Evolutionary conservation across 2,797 vertebrate species (phyloP), one percentile per base, ranked within the genome.

Genomic region (Iguana delicatissima): DNA sequence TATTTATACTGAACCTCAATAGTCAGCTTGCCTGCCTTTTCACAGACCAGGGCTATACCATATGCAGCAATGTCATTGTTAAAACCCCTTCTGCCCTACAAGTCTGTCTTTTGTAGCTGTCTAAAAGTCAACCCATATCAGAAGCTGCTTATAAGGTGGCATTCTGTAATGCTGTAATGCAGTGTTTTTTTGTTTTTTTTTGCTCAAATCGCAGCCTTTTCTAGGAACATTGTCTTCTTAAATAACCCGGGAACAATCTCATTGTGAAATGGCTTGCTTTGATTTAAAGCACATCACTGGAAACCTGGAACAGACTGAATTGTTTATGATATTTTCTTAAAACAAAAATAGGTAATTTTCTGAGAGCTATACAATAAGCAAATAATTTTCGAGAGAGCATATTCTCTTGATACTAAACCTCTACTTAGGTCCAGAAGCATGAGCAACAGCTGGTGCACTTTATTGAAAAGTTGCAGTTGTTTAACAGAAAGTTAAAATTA

Each of bases 311-410:
- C 35, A 85, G n/a, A 80, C 77, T 52, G 89, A 84, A 42, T 18
- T 83, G 16, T 81, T 2, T 14, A 1, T 80, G 67, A 83, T 26
- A 26, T 87, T 20, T 90, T 22, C 80, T 84, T 80, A 59, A 93
- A 95, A 84, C 57, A 80, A 91, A 67, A 93, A 57, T 84, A 16
- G 1, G 86, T 0, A 0, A 59, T 46, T 38, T 82, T 6, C 20
- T 94, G 57, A 42, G 77, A 50, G 90, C 91, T 72, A 57, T 62
- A 80, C 22, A 62, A 88, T 38, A 94, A 90, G 84, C 2, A 87
- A 0, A 87, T 91, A 83, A 89, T 81, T 80, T 57, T 85, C 69
- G 5, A 87, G 57, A 89, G 87, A 0, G 26, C 79, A 32, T 81
- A 92, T 89, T 91, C 46, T 80, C 73, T 77, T 90, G 38, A 83